Evolutionary conservation across 2,113 vertebrate species (phyloP).

Genomic region (Pholis gunnellus): DNA sequence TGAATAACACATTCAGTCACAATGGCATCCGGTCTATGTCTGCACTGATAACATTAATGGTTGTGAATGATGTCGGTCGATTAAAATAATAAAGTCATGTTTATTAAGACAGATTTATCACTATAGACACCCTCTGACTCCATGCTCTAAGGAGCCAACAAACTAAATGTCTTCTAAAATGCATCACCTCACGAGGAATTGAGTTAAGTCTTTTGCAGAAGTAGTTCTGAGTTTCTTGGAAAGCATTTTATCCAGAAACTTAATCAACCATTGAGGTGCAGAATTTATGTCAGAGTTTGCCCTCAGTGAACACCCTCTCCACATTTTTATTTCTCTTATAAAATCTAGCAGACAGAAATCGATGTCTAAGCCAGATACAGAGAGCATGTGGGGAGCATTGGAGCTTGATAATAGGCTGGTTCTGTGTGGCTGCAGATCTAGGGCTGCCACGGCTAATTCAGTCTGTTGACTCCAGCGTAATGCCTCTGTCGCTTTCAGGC

Average conservation of each 20-base stretch:
- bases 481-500: conserved; percentile 22
- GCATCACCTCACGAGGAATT: not conserved
- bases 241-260: conserved; percentile 15
- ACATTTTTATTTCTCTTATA: conserved; percentile 18
- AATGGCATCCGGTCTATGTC: not conserved
- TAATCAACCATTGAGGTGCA: conserved; percentile 10
- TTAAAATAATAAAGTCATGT: not conserved
- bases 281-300: conserved; percentile 17
- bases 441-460: conserved; percentile 32
- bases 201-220: not conserved
- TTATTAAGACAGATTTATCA: not conserved
- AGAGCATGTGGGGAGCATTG: conserved; percentile 4
- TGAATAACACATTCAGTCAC: not conserved
- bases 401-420: conserved; percentile 46
- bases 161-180: not conserved
- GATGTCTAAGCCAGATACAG: conserved; percentile 20
- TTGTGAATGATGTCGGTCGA: not conserved
- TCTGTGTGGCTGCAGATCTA: conserved; percentile 47
- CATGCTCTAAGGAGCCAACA: not conserved
- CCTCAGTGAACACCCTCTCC: not conserved
- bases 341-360: conserved; percentile 44
- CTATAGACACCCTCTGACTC: not conserved
- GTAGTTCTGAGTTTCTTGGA: conserved; percentile 10
- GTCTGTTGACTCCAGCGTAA: conserved; percentile 30
- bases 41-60: not conserved